phyloP scores from a whole-genome alignment of 2,113 vertebrate species.

The Cinclus mexicanus region DNA sequence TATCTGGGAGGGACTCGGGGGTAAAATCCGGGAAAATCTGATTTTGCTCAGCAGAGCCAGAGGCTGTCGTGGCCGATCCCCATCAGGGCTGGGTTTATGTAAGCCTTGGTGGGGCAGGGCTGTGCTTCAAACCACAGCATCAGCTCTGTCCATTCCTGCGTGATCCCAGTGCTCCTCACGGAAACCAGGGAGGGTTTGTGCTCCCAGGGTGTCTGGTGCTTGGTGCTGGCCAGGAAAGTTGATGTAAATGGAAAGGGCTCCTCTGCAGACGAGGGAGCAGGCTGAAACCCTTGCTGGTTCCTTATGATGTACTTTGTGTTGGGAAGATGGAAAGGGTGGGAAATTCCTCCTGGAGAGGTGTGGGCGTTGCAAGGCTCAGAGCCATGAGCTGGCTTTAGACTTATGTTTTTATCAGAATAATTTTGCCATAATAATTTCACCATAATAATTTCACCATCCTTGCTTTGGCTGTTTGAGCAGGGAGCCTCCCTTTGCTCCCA shows the following conservation, averaged over 20 bases:
- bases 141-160: accelerated
- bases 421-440: not conserved
- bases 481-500: not conserved
- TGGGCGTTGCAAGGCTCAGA: accelerated
- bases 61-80: not conserved
- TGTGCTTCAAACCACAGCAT: accelerated
- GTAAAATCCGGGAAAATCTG: not conserved
- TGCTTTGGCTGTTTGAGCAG: not conserved
- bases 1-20: not conserved
- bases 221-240: not conserved
- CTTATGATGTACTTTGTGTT: accelerated
- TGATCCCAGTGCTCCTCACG: accelerated
- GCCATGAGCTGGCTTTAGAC: not conserved
- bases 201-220: accelerated
- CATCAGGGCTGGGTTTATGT: not conserved
- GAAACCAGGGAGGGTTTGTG: not conserved
- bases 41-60: not conserved
- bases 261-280: accelerated
- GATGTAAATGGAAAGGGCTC: not conserved
- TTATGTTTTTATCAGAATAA: not conserved
- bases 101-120: not conserved
- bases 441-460: not conserved
- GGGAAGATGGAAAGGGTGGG: not conserved
- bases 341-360: not conserved
- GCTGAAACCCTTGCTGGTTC: accelerated